A percentile compares a stretch with the other conserved stretches of the same genome.
Conservation (phyloP, 2,888 invertebrate species). For the Aphodius granarius region DNA sequence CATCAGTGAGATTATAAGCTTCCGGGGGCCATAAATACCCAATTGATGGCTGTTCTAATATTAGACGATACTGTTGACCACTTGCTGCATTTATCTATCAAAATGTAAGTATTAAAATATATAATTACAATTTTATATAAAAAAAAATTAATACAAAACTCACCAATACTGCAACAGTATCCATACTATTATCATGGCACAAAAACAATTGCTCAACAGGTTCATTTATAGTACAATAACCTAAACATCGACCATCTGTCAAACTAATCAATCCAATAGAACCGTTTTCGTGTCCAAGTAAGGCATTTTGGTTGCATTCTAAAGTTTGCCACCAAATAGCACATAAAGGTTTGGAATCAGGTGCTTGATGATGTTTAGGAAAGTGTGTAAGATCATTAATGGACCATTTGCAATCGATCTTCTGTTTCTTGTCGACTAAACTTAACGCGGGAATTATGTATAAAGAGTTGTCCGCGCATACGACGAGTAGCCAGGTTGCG, state of each 20-base stretch:
- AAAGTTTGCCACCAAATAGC: conserved; percentile 79
- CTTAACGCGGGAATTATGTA: conserved; percentile 64
- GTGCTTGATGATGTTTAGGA: conserved; percentile 47
- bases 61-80: conserved; percentile 79
- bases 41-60: conserved; percentile 76
- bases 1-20: conserved; percentile 46
- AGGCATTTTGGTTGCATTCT: conserved; percentile 69
- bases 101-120: conserved; percentile 25
- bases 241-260: conserved; percentile 68
- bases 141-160: conserved; percentile 47
- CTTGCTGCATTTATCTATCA: conserved; percentile 53
- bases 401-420: conserved; percentile 62
- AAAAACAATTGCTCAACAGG: conserved; percentile 66
- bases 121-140: conserved; percentile 33
- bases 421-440: conserved; percentile 58
- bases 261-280: conserved; percentile 67
- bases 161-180: conserved; percentile 66
- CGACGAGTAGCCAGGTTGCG: conserved; percentile 74
- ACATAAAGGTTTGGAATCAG: conserved; percentile 59
- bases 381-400: conserved; percentile 61
- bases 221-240: conserved; percentile 66
- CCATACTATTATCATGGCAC: conserved; percentile 72
- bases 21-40: conserved; percentile 70
- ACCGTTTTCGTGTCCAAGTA: conserved; percentile 70
- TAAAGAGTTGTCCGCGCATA: conserved; percentile 62